A percentile compares a stretch with the other conserved stretches of the same genome.
These are phyloP conservation scores for Podarcis lilfordi DNA, from an alignment of 2,797 vertebrate genomes.

Conservation along the genomic window DNA sequence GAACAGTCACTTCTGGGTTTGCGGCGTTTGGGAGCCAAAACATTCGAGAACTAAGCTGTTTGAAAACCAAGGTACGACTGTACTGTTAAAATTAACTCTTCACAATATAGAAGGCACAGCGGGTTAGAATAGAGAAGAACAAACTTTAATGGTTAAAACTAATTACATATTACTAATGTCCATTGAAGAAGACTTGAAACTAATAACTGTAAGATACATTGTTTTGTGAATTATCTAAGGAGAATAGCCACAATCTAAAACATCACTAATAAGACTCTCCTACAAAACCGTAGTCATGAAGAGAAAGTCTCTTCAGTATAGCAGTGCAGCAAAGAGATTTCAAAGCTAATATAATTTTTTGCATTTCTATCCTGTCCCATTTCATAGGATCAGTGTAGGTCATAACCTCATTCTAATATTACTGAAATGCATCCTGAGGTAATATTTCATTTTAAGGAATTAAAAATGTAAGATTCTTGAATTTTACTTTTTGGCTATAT, in stretches of 20 bases:
- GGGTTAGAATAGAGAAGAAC: too few species aligned
- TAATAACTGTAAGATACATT: neutral
- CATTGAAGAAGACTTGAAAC: neutral
- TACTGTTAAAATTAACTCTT: neutral
- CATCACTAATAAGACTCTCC: neutral
- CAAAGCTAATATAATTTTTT: neutral
- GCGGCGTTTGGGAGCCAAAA: too few species aligned
- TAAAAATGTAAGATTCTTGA: conserved; percentile 24
- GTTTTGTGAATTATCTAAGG: neutral
- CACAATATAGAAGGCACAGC: neutral
- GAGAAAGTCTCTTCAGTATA: neutral
- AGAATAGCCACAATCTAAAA: neutral
- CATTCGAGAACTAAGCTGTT: too few species aligned
- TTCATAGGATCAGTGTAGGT: neutral
- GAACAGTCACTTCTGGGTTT: too few species aligned
- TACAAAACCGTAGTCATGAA: neutral
- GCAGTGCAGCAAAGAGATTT: neutral
- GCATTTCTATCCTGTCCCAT: neutral
- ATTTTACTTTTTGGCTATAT: conserved; percentile 25
- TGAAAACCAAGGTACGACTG: too few species aligned
- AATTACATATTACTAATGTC: neutral
- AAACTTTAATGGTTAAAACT: neutral
- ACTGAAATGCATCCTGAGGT: neutral
- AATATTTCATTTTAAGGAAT: conserved; percentile 34
- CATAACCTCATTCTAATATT: neutral